These are phyloP conservation scores for Poecilia gillii DNA, from an alignment of 2,797 vertebrate genomes.

Conservation along the genomic window DNA sequence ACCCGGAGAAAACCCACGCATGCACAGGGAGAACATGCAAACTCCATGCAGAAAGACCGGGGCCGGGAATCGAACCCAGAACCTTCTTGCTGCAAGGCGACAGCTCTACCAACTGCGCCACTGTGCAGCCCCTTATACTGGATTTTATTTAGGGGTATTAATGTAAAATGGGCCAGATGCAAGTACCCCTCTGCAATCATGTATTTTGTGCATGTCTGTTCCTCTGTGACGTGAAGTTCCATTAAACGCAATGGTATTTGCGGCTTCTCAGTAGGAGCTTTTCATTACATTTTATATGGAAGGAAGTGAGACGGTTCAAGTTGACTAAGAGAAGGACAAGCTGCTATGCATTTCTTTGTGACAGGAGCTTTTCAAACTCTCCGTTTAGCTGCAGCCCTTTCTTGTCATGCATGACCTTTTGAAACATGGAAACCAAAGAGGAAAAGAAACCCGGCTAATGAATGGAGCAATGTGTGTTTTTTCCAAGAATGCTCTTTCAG, in stretches of 20 bases:
- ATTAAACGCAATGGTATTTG: background rate
- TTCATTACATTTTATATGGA: background rate
- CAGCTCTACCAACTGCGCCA: no score
- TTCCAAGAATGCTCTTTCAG: background rate
- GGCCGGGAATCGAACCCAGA: no score
- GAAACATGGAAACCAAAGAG: background rate
- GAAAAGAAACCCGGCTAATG: background rate
- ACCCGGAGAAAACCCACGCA: no score
- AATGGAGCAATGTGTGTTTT: background rate
- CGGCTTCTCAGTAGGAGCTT: background rate
- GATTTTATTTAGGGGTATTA: background rate
- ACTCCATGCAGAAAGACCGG: no score
- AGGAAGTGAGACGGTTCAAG: background rate
- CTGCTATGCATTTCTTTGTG: background rate
- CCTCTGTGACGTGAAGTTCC: background rate
- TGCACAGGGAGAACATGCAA: no score
- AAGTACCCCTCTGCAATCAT: background rate
- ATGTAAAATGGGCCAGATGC: background rate
- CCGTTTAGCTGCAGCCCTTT: background rate
- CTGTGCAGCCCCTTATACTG: no score
- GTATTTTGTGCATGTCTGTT: background rate
- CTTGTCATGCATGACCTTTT: background rate
- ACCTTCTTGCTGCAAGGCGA: no score
- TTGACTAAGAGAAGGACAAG: background rate
- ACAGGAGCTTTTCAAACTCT: constrained; percentile 3